Conservation (phyloP, 2,888 invertebrate genomes). For the Cheilosia impressa region DNA sequence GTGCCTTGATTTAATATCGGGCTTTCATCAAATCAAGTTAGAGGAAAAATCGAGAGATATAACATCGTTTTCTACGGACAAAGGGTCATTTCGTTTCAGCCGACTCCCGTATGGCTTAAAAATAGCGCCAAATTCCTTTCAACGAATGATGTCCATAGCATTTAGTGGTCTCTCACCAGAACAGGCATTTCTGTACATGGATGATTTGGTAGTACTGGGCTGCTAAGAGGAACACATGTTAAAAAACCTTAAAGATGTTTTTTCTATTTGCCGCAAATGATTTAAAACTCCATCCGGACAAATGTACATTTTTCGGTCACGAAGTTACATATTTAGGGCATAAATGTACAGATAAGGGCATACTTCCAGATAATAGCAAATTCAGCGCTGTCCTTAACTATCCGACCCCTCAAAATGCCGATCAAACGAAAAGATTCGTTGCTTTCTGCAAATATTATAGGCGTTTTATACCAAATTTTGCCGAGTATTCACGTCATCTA, state of each 20-base stretch:
- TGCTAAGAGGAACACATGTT: no score
- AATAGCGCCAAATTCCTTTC: constrained; percentile 70
- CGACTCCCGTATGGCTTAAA: constrained; percentile 76
- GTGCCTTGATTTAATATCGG: constrained; percentile 21
- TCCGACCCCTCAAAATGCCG: constrained; percentile 33
- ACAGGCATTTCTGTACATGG: constrained; percentile 76
- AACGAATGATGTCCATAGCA: constrained; percentile 55
- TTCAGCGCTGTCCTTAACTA: constrained; percentile 11
- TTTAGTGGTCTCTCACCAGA: constrained; percentile 70
- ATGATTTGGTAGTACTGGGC: constrained; percentile 74
- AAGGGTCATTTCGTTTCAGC: constrained; percentile 38
- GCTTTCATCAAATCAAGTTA: constrained; percentile 12
- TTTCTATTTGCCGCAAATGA: no score
- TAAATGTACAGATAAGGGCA: constrained; percentile 1
- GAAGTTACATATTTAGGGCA: background rate
- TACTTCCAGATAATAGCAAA: constrained; percentile 12
- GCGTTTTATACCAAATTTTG: constrained; percentile 28
- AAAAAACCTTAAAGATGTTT: no score
- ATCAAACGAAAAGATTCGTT: no score
- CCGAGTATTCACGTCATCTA: background rate
- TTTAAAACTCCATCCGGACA: no score
- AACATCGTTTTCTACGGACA: no score
- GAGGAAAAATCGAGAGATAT: background rate
- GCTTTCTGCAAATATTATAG: background rate
- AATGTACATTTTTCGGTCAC: no score